These are phyloP conservation scores for Sebastes vulpes DNA, from an alignment of 2,797 vertebrate species.

Conservation along the genomic window DNA sequence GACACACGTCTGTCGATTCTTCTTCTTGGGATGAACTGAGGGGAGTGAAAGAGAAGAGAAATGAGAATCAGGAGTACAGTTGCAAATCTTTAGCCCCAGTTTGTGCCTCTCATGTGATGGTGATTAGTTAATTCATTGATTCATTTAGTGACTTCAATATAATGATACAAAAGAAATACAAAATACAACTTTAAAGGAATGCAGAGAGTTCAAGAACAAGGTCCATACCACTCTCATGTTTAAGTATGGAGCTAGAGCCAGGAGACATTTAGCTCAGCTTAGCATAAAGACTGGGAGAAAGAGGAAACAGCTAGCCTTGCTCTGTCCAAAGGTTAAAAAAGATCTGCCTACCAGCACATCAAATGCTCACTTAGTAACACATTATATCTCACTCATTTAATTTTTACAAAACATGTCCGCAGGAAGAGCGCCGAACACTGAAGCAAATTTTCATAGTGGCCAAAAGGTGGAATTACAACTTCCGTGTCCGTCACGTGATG, in stretches of 20 bases:
- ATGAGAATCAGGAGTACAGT: background rate
- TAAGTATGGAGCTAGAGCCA: background rate
- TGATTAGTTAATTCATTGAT: background rate
- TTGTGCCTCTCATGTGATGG: background rate
- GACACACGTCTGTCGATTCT: constrained; percentile 95
- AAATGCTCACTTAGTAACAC: background rate
- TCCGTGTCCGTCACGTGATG: background rate
- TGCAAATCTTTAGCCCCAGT: background rate
- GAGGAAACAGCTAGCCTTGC: background rate
- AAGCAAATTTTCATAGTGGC: too few relatives aligned
- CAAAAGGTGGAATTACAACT: background rate
- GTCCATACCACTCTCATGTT: background rate
- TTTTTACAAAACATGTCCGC: background rate
- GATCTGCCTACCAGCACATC: background rate
- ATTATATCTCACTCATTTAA: background rate
- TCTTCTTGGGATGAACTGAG: constrained; percentile 87
- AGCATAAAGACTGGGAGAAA: background rate
- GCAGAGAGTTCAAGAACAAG: background rate
- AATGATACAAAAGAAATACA: background rate
- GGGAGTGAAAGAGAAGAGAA: constrained; percentile 11
- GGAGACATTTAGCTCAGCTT: background rate
- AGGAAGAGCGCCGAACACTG: too few relatives aligned
- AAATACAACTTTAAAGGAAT: background rate
- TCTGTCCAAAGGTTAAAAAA: background rate
- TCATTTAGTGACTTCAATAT: background rate